A percentile compares a stretch with the other conserved stretches of the same genome.
phyloP scores from a whole-genome alignment of 23 tunicate genomes.

The Botrylloides violaceus region DNA sequence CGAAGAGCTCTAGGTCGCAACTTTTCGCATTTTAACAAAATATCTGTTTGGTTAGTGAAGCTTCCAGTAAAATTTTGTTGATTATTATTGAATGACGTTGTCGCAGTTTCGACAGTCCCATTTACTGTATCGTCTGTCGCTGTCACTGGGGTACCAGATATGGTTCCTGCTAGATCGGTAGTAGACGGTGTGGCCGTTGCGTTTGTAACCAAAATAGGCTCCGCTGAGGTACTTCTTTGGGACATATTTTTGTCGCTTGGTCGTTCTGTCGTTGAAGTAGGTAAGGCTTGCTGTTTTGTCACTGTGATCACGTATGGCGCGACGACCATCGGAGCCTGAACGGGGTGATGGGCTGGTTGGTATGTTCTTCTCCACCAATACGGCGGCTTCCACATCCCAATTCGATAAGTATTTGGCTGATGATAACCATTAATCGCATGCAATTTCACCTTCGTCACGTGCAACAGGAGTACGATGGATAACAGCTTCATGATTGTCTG shows the following conservation, averaged over 20 bases:
- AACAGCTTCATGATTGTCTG: neutral
- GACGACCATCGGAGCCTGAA: neutral
- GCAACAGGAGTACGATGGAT: neutral
- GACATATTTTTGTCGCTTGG: neutral
- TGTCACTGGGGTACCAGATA: neutral
- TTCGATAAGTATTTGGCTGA: neutral
- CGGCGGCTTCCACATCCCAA: neutral
- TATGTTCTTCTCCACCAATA: neutral
- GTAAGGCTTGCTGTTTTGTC: neutral
- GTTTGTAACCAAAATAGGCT: no score
- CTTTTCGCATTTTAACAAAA: neutral
- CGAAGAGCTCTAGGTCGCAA: neutral
- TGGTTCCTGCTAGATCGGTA: neutral
- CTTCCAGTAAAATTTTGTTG: neutral
- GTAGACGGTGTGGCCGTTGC: neutral
- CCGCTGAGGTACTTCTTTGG: neutral
- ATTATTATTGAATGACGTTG: neutral
- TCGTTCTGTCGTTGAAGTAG: no score
- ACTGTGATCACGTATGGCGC: neutral
- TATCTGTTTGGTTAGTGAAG: neutral
- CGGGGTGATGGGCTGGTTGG: neutral
- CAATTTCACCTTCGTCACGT: neutral
- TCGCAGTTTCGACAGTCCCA: neutral
- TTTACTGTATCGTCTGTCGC: neutral
- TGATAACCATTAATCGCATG: neutral